phyloP scores from a whole-genome alignment of 2,888 invertebrate species.

The Eupithecia centaureata region DNA sequence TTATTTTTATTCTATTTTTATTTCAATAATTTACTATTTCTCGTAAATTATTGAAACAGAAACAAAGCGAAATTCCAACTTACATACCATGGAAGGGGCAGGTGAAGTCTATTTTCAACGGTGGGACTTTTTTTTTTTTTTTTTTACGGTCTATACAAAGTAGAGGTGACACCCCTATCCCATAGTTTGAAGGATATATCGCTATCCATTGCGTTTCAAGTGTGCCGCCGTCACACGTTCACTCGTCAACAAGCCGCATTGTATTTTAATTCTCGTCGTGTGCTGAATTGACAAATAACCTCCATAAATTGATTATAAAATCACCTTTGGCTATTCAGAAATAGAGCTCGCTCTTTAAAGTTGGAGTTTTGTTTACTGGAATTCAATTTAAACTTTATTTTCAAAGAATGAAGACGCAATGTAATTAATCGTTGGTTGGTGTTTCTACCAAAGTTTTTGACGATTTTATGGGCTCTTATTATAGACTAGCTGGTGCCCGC shows the following conservation, averaged over 20 bases:
- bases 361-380: not conserved
- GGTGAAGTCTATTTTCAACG: not conserved
- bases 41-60: no score
- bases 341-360: slow-evolving; percentile 27
- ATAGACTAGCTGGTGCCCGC: no score
- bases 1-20: no score
- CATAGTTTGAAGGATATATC: slow-evolving; percentile 70
- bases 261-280: slow-evolving; percentile 77
- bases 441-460: no score
- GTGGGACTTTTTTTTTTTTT: no score
- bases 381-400: not conserved
- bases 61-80: not conserved
- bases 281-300: slow-evolving; percentile 68
- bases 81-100: not conserved
- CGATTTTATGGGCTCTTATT: no score
- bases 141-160: not conserved
- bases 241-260: slow-evolving; percentile 69
- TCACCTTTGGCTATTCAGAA: slow-evolving; percentile 30
- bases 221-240: slow-evolving; percentile 74
- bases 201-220: slow-evolving; percentile 72
- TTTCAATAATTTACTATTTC: no score
- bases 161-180: slow-evolving; percentile 54
- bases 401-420: not conserved
- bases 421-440: not conserved
- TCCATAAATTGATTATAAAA: slow-evolving; percentile 38